Evolutionary conservation across 1,140 invertebrate species (phyloP).

Genomic region (Musca domestica): DNA sequence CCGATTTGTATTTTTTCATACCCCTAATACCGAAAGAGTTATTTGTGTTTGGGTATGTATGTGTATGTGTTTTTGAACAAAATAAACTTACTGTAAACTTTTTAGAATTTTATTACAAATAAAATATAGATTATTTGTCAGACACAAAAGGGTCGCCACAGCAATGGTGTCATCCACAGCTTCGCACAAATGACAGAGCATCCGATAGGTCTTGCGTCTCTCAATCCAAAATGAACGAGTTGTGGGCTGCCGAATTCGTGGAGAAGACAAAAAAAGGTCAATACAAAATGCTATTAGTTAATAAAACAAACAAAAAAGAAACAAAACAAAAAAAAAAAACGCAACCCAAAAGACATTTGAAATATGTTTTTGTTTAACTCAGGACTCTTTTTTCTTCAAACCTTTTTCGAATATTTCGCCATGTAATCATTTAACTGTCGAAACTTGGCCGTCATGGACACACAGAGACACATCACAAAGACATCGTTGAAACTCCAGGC

Average conservation of each 20-base stretch:
- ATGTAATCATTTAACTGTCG: constrained; percentile 61
- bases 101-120: constrained; percentile 71
- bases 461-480: constrained; percentile 63
- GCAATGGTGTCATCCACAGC: constrained; percentile 60
- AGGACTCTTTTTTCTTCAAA: no score
- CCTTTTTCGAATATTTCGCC: constrained; percentile 26
- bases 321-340: no score
- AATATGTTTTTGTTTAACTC: no score
- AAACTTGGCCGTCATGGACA: constrained; percentile 61
- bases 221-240: constrained; percentile 57
- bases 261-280: no score
- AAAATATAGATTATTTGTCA: constrained; percentile 70
- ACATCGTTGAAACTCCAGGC: constrained; percentile 68
- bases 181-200: constrained; percentile 59
- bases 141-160: constrained; percentile 64
- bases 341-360: no score
- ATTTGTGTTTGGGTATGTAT: no score
- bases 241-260: constrained; percentile 50
- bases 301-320: no score
- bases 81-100: constrained; percentile 61
- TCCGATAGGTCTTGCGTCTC: constrained; percentile 61
- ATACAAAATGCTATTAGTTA: no score
- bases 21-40: no score
- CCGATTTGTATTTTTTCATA: no score
- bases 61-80: no score